phyloP scores from a whole-genome alignment of 2,113 vertebrate genomes.

The Piprites chloris region DNA sequence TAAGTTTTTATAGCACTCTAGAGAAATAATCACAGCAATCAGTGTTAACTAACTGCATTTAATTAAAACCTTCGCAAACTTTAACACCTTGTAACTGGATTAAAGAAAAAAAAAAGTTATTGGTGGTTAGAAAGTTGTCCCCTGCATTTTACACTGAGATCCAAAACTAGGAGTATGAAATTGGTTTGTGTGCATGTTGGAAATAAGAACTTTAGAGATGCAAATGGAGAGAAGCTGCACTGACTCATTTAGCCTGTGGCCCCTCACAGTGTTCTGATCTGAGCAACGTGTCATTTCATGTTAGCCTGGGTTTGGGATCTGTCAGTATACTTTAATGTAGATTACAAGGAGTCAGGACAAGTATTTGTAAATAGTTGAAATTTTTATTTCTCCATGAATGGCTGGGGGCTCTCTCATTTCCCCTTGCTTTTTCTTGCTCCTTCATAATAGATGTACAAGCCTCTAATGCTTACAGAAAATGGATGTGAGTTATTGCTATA shows the following conservation, averaged over 20 bases:
- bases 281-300: conserved; percentile 58
- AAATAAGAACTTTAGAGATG: background rate
- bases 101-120: background rate
- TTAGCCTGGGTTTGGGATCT: conserved; percentile 30
- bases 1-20: background rate
- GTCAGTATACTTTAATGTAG: conserved; percentile 36
- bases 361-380: conserved; percentile 45
- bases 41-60: background rate
- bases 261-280: background rate
- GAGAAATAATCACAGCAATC: background rate
- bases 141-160: background rate
- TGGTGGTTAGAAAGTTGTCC: background rate
- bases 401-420: background rate
- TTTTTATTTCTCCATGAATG: conserved; percentile 26
- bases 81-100: background rate
- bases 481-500: conserved; percentile 1
- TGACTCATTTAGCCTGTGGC: conserved; percentile 44
- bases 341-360: background rate
- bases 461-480: background rate
- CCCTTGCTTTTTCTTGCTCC: background rate
- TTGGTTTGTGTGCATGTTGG: background rate
- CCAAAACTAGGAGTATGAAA: conserved; percentile 5
- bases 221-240: background rate
- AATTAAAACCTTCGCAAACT: background rate
- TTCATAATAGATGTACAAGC: background rate